Evolutionary conservation across 2,797 vertebrate genomes (phyloP), one percentile per base, ranked within the genome.

Genomic region (Lindbergichthys nudifrons): DNA sequence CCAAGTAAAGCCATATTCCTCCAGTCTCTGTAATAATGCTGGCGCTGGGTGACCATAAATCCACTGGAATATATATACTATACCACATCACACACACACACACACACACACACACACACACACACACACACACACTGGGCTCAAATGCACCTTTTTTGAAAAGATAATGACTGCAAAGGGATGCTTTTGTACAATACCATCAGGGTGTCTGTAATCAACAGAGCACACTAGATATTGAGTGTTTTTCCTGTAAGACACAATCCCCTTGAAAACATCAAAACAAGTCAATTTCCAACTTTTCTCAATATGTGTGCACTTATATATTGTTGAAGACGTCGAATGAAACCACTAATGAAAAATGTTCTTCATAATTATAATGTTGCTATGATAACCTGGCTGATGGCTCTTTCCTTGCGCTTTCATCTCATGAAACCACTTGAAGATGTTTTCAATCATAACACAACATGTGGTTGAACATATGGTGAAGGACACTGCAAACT

Each of bases 191-290:
- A 12, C 14, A 12, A 26, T 21, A 21, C 4, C 12, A 16, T 9
- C 50, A 50, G 30, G 51, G 16, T n/a, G n/a, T n/a, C n/a, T n/a
- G n/a, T n/a, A n/a, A n/a, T n/a, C 65, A 54, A 26, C 36, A 32
- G 43, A 67, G 36, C n/a, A 52, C 5, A 14, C 21, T 14, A 65
- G 46, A 32, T 72, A 47, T 41, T 52, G n/a, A n/a, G 13, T 39
- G 0, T 19, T 9, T 54, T 39, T 36, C 47, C n/a, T 10, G 36
- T 10, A 2, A n/a, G 15, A 18, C 39, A 9, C 16, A n/a, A 52
- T 51, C 10, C 45, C 13, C n/a, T 39, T 54, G 23, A n/a, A n/a
- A n/a, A n/a, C n/a, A n/a, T n/a, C n/a, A n/a, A n/a, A n/a, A n/a
- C n/a, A n/a, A n/a, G n/a, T n/a, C n/a, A n/a, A 53, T 50, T 59